Base-by-base conservation (phyloP, 1,140 invertebrate genomes). In the Catajapyx aquilonaris region DNA sequence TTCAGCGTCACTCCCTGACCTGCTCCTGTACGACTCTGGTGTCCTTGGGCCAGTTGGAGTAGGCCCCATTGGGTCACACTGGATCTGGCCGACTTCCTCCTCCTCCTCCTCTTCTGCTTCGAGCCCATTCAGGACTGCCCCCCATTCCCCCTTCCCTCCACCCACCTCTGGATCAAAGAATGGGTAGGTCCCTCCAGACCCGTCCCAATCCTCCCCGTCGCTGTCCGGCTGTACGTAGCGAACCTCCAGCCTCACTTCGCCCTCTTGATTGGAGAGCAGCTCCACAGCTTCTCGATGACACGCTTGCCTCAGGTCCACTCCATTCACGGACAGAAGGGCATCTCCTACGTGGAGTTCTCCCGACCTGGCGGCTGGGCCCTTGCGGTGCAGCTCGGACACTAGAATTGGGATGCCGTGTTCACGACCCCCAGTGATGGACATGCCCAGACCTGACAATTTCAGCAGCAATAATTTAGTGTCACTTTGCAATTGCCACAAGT, bases 361-460 rank as follows among this genome's bases (percentile, higher is more conserved):
- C 37, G 66, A 72, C 40, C 71, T 49, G 30, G 73, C 69, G 2
- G 78, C 80, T 30, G 78, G 75, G 37, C 76, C 74, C 41, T 74
- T 71, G 34, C 69, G 65, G 53, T 85, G 76, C 48, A 86, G 62
- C 56, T 85, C 80, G 16, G 79, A 83, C 44, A 86, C 78, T n/a
- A 86, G 53, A 40, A 86, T 79, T 1, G 81, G 81, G 21, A 86
- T 76, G 20, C 79, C 79, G 58, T 86, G 79, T 51, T 86, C 81
- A 42, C 74, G 66, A 7, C 80, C 81, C 39, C 79, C 76, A 22
- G 78, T 83, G 40, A 83, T 79, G 20, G 77, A 81, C 51, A 84
- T 80, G 25, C 79, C 80, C 20, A 84, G 60, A 11, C 77, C 76
- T 48, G 81, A n/a, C n/a, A n/a, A n/a, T n/a, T n/a, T n/a, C n/a